phyloP scores from a whole-genome alignment of 2,797 vertebrate genomes.

The Typhlichthys subterraneus region DNA sequence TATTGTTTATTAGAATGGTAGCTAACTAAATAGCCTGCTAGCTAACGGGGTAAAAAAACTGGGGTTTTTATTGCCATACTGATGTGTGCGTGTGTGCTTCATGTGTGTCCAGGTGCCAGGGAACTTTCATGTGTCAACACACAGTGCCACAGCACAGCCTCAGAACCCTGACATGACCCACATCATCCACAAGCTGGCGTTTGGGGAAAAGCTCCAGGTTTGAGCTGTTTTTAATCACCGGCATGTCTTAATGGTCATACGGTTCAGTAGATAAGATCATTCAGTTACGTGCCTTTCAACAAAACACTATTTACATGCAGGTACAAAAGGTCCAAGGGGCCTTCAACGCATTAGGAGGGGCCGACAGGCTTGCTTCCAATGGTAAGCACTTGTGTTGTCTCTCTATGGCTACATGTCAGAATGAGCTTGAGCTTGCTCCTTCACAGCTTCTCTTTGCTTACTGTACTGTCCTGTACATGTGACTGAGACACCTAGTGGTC shows the following conservation, averaged over 20 bases:
- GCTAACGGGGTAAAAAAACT: constrained; percentile 29
- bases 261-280: neutral
- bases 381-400: constrained; percentile 83
- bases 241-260: too few relatives aligned
- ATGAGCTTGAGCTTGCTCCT: neutral
- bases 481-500: constrained; percentile 39
- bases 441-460: constrained; percentile 7
- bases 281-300: neutral
- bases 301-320: constrained; percentile 65
- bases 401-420: too few relatives aligned
- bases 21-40: constrained; percentile 11
- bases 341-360: constrained; percentile 94
- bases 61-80: neutral
- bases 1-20: too few relatives aligned
- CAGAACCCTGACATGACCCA: constrained; percentile 98
- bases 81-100: constrained; percentile 16
- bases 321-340: constrained; percentile 92
- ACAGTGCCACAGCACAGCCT: constrained; percentile 96
- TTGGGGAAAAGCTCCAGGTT: constrained; percentile 94
- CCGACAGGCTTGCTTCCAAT: constrained; percentile 90
- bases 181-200: constrained; percentile 92
- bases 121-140: constrained; percentile 97
- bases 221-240: too few relatives aligned
- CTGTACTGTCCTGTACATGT: neutral
- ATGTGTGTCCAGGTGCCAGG: constrained; percentile 86